phyloP scores from a whole-genome alignment of 2,797 vertebrate genomes.

The Xenops minutus region DNA sequence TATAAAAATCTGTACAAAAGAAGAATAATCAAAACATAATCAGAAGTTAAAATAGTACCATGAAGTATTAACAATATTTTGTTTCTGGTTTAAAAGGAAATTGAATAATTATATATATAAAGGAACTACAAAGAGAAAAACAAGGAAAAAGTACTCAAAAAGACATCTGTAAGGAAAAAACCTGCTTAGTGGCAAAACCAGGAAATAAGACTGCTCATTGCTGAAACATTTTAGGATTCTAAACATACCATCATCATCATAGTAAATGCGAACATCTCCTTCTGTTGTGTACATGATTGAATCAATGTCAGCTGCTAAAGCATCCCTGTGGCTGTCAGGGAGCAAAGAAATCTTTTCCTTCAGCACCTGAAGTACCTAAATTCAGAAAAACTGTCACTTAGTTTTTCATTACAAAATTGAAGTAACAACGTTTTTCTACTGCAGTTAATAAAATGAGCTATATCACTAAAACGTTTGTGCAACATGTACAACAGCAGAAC shows the following conservation, averaged over 20 bases:
- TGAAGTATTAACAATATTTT: not conserved
- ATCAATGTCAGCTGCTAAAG: conserved; percentile 84
- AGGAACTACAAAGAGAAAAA: not conserved
- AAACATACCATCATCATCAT: conserved; percentile 86
- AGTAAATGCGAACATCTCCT: conserved; percentile 89
- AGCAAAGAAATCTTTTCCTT: conserved; percentile 84
- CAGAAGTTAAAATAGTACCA: not conserved
- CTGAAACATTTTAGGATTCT: not conserved
- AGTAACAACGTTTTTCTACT: not conserved
- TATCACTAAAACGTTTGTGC: not conserved
- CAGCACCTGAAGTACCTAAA: conserved; percentile 85
- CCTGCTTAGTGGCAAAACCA: not conserved
- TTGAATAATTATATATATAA: not conserved
- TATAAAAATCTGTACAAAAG: not conserved
- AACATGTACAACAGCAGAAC: rapidly evolving
- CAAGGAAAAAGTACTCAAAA: not conserved
- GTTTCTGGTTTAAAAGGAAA: not conserved
- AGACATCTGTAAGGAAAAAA: not conserved
- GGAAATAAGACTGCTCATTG: not conserved
- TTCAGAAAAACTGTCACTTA: conserved; percentile 50
- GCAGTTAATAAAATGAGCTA: not conserved
- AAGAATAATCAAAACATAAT: not conserved
- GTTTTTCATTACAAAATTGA: conserved; percentile 5
- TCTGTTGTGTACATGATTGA: conserved; percentile 86
- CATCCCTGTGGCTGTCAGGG: conserved; percentile 80